Evolutionary conservation across 2,797 vertebrate genomes (phyloP), one percentile per base, ranked within the genome.

Genomic region (Dendrocincla fuliginosa): DNA sequence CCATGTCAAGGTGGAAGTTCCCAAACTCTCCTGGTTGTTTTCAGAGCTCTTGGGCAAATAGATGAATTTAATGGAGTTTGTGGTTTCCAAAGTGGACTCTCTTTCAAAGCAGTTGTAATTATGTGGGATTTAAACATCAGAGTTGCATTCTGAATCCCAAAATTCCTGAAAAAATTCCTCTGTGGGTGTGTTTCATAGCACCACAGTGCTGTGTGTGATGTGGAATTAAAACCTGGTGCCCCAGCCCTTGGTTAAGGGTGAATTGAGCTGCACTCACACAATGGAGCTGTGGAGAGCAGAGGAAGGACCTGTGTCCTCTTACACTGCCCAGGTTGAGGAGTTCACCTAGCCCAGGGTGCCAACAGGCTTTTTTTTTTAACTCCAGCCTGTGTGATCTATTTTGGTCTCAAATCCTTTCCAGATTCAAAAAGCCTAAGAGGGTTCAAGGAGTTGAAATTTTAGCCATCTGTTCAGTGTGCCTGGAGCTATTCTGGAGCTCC

Each of bases 1-100:
- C 44, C 22, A 0, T 0, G 5, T 18, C 46, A 22, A 6, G 9
- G 2, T 6, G 1, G 0, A 4, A n/a, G 35, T 46, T 87, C 27
- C 55, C 28, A 32, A 16, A 15, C 46, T 23, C 6, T 18, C 8
- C 4, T 7, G n/a, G 16, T 60, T 16, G 0, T 61, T 87, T 90
- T 35, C 4, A 28, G 60, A 46, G 75, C 60, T 23, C 24, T 60
- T 42, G 56, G 53, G 53, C 19, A 35, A 47, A 55, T 13, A n/a
- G 59, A 2, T n/a, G 75, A 37, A 4, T 13, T 49, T 11, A 11
- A 11, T 3, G 0, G 41, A 55, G 71, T 16, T 55, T 0, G 0
- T 32, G 61, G 23, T 49, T 78, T 59, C 30, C 25, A 7, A 16
- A 57, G 70, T 1, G 30, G 28, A 1, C 19, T 50, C 33, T 16